Conservation (phyloP, 2,888 invertebrate genomes). For the Drosophila ezoana region DNA sequence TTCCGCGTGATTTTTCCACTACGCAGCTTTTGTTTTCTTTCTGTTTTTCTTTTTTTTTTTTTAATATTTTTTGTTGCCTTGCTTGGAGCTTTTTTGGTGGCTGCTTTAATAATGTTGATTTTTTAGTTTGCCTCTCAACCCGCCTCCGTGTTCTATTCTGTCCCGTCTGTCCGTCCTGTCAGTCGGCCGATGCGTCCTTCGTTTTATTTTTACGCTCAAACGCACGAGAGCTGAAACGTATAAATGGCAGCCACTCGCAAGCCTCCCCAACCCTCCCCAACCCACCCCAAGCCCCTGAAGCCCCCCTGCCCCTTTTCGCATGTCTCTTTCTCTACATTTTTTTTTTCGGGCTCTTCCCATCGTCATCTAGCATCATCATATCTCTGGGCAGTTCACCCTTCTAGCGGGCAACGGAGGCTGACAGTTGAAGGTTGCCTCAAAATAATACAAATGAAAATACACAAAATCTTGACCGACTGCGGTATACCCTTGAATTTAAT, state of each 20-base stretch:
- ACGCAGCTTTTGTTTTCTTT: constrained; percentile 29
- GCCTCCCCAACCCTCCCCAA: not conserved
- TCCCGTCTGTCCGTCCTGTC: constrained; percentile 13
- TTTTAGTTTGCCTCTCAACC: constrained; percentile 64
- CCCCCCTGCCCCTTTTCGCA: not conserved
- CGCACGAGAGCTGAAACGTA: constrained; percentile 80
- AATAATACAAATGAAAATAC: constrained; percentile 42
- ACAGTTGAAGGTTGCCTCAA: constrained; percentile 73
- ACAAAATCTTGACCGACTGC: not conserved
- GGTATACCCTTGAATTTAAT: constrained; percentile 14
- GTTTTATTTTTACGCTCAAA: constrained; percentile 79
- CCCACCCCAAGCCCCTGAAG: not conserved
- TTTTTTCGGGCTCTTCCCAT: constrained; percentile 19
- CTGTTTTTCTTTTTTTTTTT: constrained; percentile 4
- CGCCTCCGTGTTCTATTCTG: constrained; percentile 1
- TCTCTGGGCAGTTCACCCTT: constrained; percentile 73
- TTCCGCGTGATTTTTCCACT: constrained; percentile 65
- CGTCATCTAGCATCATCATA: constrained; percentile 57
- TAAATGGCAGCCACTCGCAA: constrained; percentile 71
- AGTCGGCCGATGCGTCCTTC: constrained; percentile 55
- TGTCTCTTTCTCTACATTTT: constrained; percentile 1
- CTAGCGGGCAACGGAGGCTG: constrained; percentile 66
- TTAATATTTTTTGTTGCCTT: constrained; percentile 27
- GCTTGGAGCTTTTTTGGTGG: constrained; percentile 40
- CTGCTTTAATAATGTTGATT: constrained; percentile 76